phyloP scores from a whole-genome alignment of 1,140 invertebrate genomes.

The Brachionus rotundiformis region DNA sequence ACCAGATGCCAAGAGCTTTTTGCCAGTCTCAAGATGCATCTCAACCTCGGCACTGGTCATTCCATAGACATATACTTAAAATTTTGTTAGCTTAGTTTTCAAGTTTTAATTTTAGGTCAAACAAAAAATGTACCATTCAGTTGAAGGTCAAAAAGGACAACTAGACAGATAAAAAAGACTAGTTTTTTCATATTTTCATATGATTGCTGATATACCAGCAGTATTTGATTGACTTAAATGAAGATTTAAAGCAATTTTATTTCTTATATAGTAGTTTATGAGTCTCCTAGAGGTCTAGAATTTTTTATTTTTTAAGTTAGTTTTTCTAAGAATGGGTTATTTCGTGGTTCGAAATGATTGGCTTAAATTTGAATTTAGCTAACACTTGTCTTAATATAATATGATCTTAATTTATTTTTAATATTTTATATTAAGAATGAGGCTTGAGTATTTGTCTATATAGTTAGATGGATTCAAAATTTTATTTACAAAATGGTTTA shows the following conservation, averaged over 20 bases:
- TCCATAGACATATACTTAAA: conserved; percentile 51
- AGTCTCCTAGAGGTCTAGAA: conserved; percentile 8
- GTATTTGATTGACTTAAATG: not conserved
- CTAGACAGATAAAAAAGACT: not conserved
- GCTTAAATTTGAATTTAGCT: conserved; percentile 35
- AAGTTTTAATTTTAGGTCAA: not conserved
- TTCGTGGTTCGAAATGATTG: conserved; percentile 52
- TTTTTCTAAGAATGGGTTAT: not conserved
- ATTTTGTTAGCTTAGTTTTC: conserved; percentile 14
- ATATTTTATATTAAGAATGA: not conserved
- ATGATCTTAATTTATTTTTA: not conserved
- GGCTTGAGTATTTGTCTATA: not conserved
- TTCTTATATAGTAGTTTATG: not conserved
- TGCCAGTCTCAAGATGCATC: conserved; percentile 87
- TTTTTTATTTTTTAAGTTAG: not conserved
- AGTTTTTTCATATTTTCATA: conserved; percentile 40
- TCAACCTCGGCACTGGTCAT: conserved; percentile 73
- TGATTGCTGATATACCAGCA: conserved; percentile 6
- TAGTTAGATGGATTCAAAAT: not conserved
- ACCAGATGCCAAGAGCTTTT: conserved; percentile 82
- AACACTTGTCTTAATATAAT: conserved; percentile 46
- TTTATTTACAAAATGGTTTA: not conserved
- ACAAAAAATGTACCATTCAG: not conserved
- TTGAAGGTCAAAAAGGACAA: conserved; percentile 2
- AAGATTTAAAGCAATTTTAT: not conserved